Conservation (phyloP, 2,888 invertebrate genomes). For the Bellardia bayeri region DNA sequence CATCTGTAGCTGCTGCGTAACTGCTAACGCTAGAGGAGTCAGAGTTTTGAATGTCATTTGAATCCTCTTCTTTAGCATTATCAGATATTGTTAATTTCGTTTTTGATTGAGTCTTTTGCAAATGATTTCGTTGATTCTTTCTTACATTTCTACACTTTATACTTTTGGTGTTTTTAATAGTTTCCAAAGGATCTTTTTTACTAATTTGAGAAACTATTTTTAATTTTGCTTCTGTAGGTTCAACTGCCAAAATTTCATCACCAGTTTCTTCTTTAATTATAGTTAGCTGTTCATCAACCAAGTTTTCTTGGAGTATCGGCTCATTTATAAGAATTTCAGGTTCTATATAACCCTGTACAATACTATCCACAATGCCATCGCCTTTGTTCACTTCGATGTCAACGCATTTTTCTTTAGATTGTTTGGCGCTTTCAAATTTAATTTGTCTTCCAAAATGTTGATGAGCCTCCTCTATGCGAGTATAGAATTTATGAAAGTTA, state of each 20-base stretch:
- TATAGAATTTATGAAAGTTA: conserved; percentile 78
- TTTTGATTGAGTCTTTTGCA: not conserved
- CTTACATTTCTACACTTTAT: not conserved
- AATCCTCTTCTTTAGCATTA: not conserved
- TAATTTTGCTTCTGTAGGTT: not conserved
- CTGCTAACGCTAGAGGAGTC: too few relatives aligned
- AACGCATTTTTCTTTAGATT: not conserved
- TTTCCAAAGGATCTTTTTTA: conserved; percentile 43
- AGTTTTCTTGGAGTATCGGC: not conserved
- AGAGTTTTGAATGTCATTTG: too few relatives aligned
- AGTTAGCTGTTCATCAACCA: not conserved
- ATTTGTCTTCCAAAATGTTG: conserved; percentile 72
- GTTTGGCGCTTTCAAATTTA: conserved; percentile 67
- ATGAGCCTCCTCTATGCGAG: conserved; percentile 76
- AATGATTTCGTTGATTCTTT: not conserved
- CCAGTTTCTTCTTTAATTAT: not conserved
- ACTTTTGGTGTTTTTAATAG: not conserved
- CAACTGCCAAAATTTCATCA: conserved; percentile 32
- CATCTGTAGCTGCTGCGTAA: not conserved
- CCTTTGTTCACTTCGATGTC: not conserved
- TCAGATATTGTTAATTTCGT: not conserved
- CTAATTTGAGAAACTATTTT: not conserved
- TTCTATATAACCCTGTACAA: conserved; percentile 15
- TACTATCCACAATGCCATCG: not conserved
- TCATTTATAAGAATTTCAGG: conserved; percentile 46